Base-by-base conservation (phyloP, 2,888 invertebrate genomes). In the Apotomis turbidana region DNA sequence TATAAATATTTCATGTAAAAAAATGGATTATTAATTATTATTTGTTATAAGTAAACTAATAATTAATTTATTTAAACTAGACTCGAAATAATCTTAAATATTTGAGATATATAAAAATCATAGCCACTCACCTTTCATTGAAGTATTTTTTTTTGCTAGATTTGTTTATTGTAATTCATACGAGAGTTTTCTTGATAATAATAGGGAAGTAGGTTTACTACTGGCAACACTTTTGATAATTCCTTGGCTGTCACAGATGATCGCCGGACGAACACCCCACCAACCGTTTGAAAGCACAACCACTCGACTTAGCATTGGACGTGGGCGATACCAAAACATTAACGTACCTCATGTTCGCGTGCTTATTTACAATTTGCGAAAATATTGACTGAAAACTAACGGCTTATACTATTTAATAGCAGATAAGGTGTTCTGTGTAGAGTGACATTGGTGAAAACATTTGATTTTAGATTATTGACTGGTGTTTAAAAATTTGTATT, bases 271-370 rank as follows among this genome's bases (percentile, higher is more conserved):
- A 44, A 8, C 67, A 59, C 38, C 68, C 58, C 38, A 44, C 58
- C 52, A 41, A 63, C 51, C 57, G 71, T 63, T 72, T 68, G 64
- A 70, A 64, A 81, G 82, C 80, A 82, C 86, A 85, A 87, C 87
- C 59, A 10, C 52, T 60, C 61, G 49, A 51, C 81, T 84, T 79
- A 82, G 80, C 81, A 78, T 66, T 64, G 73, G 64, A 74, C 82
- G 90, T 90, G 87, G 87, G 87, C 79, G 85, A 86, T 79, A 64
- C 82, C 86, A 87, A 87, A 88, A 88, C 85, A 86, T 83, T 15
- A 81, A 78, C 76, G 77, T 76, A 78, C 71, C 75, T 76, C 78
- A 66, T 79, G 79, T 78, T 80, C 85, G 87, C 82, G 85, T 80
- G 83, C 81, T 85, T 66, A 85, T 87, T 84, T 84, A 81, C 78